Percentiles rank a stretch among this genome's conserved stretches.
Evolutionary conservation across 2,113 vertebrate genomes (phyloP).

Genomic region (Xenopus laevis): DNA sequence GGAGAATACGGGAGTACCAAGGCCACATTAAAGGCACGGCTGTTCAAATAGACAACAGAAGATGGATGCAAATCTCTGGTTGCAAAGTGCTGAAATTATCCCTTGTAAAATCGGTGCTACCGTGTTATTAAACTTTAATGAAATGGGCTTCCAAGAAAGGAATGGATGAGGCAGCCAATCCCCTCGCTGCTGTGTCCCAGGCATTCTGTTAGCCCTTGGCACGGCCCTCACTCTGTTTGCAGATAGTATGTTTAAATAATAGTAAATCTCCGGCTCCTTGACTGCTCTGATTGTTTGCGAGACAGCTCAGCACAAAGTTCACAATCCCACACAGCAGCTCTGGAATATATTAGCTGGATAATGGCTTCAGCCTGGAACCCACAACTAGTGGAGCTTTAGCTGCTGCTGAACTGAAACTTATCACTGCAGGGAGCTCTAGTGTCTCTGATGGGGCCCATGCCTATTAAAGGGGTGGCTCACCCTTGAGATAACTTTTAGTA

Average conservation of each 20-base stretch:
- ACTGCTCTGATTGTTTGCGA: neutral
- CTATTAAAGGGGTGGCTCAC: too few species aligned
- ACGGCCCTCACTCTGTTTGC: neutral
- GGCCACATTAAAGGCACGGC: neutral
- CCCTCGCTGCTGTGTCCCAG: neutral
- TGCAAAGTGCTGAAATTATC: neutral
- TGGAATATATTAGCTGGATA: neutral
- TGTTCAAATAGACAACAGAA: neutral
- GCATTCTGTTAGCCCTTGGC: constrained; percentile 15
- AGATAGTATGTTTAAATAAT: constrained; percentile 9
- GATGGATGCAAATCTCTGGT: neutral
- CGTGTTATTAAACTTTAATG: constrained; percentile 28
- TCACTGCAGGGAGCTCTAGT: too few species aligned
- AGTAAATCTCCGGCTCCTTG: constrained; percentile 14
- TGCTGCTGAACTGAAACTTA: too few species aligned
- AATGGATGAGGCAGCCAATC: constrained; percentile 6
- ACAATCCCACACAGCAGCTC: constrained; percentile 2
- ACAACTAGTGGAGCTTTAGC: too few species aligned
- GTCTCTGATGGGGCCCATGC: too few species aligned
- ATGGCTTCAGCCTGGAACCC: too few species aligned
- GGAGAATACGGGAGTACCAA: too few species aligned
- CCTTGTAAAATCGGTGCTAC: neutral
- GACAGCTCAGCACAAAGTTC: constrained; percentile 14
- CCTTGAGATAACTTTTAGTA: too few species aligned
- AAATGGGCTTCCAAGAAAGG: constrained; percentile 8